phyloP scores from a whole-genome alignment of 2,797 vertebrate species.

The Typhlichthys subterraneus region DNA sequence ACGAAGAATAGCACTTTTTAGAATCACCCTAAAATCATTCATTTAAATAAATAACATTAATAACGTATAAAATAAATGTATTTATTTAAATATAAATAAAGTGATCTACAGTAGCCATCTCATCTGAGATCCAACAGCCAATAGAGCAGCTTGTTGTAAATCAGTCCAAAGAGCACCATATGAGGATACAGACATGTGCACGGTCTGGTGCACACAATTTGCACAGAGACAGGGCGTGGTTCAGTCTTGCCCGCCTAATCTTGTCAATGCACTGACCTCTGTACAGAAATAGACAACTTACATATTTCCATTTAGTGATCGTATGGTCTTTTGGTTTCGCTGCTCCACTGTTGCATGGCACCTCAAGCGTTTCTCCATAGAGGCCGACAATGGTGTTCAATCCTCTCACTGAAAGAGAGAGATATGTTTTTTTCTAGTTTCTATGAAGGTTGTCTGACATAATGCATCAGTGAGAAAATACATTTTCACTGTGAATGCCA shows the following conservation, averaged over 20 bases:
- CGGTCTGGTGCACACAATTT: conserved; percentile 38
- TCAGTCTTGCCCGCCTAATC: conserved; percentile 27
- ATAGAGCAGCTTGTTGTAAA: conserved; percentile 7
- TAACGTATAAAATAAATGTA: too few species aligned
- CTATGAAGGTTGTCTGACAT: conserved; percentile 28
- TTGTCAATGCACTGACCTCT: conserved; percentile 59
- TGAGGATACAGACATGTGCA: conserved; percentile 45
- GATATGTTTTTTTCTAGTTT: conserved; percentile 34
- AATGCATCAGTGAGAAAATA: conserved; percentile 28
- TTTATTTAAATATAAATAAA: too few species aligned
- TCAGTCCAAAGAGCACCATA: conserved; percentile 27
- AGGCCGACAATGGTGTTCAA: conserved; percentile 49
- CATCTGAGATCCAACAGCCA: conserved; percentile 18
- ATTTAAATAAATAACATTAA: too few species aligned
- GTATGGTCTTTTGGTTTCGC: conserved; percentile 26
- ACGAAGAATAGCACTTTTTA: too few species aligned
- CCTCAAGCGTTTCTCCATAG: conserved; percentile 69
- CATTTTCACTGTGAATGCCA: conserved; percentile 25
- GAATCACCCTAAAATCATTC: too few species aligned
- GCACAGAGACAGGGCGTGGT: conserved; percentile 66
- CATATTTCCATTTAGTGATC: conserved; percentile 80
- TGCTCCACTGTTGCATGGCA: conserved; percentile 68
- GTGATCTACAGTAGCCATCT: too few species aligned
- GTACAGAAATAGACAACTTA: conserved; percentile 57
- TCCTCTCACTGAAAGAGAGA: conserved; percentile 48